Evolutionary conservation across 2,113 vertebrate species (phyloP).

Genomic region (Melospiza georgiana): DNA sequence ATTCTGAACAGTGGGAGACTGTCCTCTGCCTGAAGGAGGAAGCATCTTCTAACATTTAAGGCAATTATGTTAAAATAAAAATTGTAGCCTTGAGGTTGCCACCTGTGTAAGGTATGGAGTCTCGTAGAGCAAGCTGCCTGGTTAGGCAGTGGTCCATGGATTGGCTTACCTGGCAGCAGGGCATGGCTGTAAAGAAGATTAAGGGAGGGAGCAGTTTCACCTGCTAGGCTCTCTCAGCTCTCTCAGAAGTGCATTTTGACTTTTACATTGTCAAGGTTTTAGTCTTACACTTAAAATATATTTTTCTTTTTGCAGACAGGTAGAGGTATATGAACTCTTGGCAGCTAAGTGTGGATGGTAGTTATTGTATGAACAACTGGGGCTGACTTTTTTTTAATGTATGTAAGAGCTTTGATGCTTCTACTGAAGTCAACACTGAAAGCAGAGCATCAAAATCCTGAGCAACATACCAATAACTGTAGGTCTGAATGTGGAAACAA

Average conservation of each 20-base stretch:
- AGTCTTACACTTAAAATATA: not conserved
- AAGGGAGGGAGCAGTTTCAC: not conserved
- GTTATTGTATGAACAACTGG: not conserved
- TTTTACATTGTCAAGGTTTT: not conserved
- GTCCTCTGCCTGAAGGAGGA: not conserved
- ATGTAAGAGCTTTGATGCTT: not conserved
- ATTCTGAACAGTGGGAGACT: not conserved
- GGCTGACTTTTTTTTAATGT: not conserved
- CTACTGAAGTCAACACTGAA: not conserved
- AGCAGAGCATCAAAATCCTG: not conserved
- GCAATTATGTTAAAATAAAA: not conserved
- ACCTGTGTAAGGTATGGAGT: not conserved
- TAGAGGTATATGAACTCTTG: not conserved
- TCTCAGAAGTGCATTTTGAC: not conserved
- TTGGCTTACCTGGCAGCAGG: not conserved
- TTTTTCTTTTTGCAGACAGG: not conserved
- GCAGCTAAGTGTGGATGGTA: not conserved
- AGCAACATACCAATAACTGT: not conserved
- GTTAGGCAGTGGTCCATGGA: not conserved
- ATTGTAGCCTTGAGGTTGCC: not conserved
- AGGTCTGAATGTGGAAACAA: not conserved
- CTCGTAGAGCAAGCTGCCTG: not conserved
- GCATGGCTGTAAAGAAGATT: not conserved
- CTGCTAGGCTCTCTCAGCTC: not conserved
- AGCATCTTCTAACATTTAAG: not conserved